These are phyloP conservation scores for Athalia rosae DNA, from an alignment of 2,888 invertebrate species.

Conservation along the genomic window DNA sequence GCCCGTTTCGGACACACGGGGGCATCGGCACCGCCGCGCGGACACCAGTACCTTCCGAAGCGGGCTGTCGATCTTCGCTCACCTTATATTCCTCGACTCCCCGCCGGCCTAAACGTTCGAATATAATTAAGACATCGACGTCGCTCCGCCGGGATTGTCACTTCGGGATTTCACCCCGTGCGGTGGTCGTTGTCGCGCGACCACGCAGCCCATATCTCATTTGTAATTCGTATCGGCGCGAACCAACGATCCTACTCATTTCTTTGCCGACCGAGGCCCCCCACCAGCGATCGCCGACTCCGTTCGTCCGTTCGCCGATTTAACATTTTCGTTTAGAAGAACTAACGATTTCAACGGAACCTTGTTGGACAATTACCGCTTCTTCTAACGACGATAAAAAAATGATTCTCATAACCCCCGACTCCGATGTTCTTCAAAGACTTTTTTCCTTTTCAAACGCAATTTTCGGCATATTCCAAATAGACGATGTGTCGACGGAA, in stretches of 20 bases:
- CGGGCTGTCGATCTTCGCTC: no score
- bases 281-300: conserved; percentile 10
- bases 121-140: conserved; percentile 57
- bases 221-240: conserved; percentile 40
- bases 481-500: no score
- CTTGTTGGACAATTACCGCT: no score
- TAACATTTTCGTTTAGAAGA: conserved; percentile 19
- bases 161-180: conserved; percentile 42
- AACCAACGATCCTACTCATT: conserved; percentile 22
- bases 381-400: no score
- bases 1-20: conserved; percentile 50
- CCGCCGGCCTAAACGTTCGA: conserved; percentile 37
- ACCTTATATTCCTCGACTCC: background rate
- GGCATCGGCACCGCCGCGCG: conserved; percentile 48
- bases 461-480: no score
- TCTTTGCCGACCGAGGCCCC: conserved; percentile 24
- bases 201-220: conserved; percentile 48
- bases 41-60: background rate
- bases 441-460: no score
- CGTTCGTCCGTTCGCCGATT: conserved; percentile 1
- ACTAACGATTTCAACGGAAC: background rate
- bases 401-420: no score
- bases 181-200: conserved; percentile 46
- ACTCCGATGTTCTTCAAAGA: no score
- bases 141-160: conserved; percentile 47